A percentile compares a stretch with the other conserved stretches of the same genome.
phyloP scores from a whole-genome alignment of 2,888 invertebrate species.

The Luffia ferchaultella region DNA sequence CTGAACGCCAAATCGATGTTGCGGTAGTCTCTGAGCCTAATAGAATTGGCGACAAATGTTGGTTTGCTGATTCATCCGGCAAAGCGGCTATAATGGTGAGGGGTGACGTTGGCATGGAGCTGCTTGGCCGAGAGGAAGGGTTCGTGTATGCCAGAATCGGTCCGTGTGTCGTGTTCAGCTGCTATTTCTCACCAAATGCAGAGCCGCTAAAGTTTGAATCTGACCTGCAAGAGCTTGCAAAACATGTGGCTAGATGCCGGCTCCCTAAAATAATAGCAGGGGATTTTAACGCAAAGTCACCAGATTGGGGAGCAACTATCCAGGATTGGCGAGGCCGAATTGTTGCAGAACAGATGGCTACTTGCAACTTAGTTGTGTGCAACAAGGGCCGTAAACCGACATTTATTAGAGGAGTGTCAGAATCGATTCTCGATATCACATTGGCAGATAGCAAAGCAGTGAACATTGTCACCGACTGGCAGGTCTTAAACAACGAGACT shows the following conservation, averaged over 20 bases:
- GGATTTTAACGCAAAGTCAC: constrained; percentile 16
- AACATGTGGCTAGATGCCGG: constrained; percentile 1
- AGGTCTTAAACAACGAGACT: constrained; percentile 5
- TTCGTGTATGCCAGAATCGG: constrained; percentile 8
- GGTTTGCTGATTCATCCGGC: neutral
- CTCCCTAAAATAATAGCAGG: constrained; percentile 6
- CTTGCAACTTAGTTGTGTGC: neutral
- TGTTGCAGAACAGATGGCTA: neutral
- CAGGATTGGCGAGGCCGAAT: neutral
- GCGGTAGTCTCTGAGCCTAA: neutral
- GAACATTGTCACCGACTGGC: neutral
- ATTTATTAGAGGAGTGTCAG: neutral
- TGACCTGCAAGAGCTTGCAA: constrained; percentile 7
- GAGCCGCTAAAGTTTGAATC: constrained; percentile 13
- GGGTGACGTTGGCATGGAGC: neutral
- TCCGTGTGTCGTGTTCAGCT: constrained; percentile 7
- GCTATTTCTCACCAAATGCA: constrained; percentile 17
- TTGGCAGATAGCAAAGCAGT: constrained; percentile 2
- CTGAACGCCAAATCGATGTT: neutral
- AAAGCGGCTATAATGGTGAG: neutral
- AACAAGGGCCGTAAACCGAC: neutral
- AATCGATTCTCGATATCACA: constrained; percentile 5
- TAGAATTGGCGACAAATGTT: neutral
- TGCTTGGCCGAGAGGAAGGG: constrained; percentile 5
- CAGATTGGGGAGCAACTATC: constrained; percentile 13